A percentile compares a stretch with the other conserved stretches of the same genome.
phyloP scores from a whole-genome alignment of 2,888 invertebrate genomes.

The Chromoteleia sp. region DNA sequence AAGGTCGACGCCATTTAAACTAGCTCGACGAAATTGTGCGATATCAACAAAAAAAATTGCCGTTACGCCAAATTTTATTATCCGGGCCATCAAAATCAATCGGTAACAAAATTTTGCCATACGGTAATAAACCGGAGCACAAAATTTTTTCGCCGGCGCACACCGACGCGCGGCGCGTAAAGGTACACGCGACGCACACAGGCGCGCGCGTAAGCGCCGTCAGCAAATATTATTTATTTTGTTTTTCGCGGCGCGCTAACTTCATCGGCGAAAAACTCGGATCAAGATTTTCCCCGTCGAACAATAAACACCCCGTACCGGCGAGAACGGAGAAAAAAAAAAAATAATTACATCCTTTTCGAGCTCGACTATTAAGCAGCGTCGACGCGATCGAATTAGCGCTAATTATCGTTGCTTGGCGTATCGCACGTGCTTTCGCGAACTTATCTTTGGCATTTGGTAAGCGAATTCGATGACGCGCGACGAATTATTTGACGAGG shows the following conservation, averaged over 20 bases:
- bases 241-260: constrained; percentile 39
- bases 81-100: constrained; percentile 57
- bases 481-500: constrained; percentile 70
- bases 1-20: constrained; percentile 40
- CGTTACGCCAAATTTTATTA: constrained; percentile 49
- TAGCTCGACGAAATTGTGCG: constrained; percentile 27
- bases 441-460: constrained; percentile 67
- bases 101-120: constrained; percentile 47
- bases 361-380: constrained; percentile 63
- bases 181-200: neutral
- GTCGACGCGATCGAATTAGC: constrained; percentile 68
- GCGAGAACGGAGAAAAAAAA: constrained; percentile 19
- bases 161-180: neutral
- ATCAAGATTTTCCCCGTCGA: constrained; percentile 60
- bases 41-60: constrained; percentile 46
- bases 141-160: constrained; percentile 5
- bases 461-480: constrained; percentile 70
- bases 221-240: constrained; percentile 47
- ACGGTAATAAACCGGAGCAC: constrained; percentile 34
- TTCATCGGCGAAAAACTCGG: constrained; percentile 51
- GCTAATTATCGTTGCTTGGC: constrained; percentile 69
- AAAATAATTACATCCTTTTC: constrained; percentile 65
- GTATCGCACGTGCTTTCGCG: constrained; percentile 67
- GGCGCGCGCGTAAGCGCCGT: constrained; percentile 13
- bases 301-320: constrained; percentile 48